Conservation (phyloP, 2,888 invertebrate genomes). For the Allolobophora icterica region DNA sequence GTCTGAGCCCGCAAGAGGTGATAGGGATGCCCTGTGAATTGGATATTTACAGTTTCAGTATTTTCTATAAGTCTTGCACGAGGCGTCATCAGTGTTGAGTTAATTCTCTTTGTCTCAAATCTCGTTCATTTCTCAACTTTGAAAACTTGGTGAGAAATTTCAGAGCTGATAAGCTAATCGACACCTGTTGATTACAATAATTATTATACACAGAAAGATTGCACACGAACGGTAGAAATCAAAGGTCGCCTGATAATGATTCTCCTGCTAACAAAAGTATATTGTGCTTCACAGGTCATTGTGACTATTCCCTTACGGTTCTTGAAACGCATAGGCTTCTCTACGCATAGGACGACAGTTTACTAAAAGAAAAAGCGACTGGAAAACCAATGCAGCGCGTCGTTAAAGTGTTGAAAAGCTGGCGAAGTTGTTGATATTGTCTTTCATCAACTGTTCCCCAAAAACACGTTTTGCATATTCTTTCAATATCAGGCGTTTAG, state of each 20-base stretch:
- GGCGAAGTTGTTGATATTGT: background rate
- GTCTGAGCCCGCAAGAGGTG: too few species aligned
- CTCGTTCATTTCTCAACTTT: too few species aligned
- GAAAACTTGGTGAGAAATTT: too few species aligned
- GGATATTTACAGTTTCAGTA: too few species aligned
- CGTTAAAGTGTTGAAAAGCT: fast-evolving
- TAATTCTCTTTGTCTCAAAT: too few species aligned
- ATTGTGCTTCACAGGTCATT: background rate
- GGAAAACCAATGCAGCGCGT: too few species aligned
- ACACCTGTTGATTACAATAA: background rate
- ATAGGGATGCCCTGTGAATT: too few species aligned
- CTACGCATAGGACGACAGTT: too few species aligned
- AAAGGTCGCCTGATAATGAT: background rate
- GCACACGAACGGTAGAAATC: background rate
- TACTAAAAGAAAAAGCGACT: too few species aligned
- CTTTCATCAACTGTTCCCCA: background rate
- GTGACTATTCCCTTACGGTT: background rate
- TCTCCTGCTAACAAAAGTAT: background rate
- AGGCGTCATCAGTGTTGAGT: too few species aligned
- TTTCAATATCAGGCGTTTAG: background rate
- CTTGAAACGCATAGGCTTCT: background rate
- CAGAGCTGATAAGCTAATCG: too few species aligned
- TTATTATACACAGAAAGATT: background rate
- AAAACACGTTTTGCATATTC: background rate
- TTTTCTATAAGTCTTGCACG: too few species aligned